phyloP scores from a whole-genome alignment of 2,888 invertebrate genomes.

The Mesorhabditis sp. region DNA sequence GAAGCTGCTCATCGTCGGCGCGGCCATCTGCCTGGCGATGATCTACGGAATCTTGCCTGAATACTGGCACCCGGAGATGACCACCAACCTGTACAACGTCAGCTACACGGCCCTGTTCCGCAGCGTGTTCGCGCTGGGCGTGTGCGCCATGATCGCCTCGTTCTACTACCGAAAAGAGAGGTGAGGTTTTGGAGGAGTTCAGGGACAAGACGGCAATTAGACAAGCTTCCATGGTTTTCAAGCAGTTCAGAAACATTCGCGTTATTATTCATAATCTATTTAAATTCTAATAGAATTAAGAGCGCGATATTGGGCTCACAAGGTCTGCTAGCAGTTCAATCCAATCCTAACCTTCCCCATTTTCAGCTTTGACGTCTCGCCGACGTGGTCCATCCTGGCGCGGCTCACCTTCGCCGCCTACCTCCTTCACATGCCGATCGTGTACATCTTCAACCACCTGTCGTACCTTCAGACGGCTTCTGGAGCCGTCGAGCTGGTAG shows the following conservation, averaged over 20 bases:
- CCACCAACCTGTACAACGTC: slow-evolving; percentile 48
- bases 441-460: slow-evolving; percentile 50
- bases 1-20: slow-evolving; percentile 19
- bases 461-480: slow-evolving; percentile 44
- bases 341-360: background rate
- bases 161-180: slow-evolving; percentile 25
- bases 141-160: slow-evolving; percentile 41
- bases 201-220: no score
- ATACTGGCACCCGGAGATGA: slow-evolving; percentile 48
- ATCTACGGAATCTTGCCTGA: slow-evolving; percentile 55
- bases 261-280: no score
- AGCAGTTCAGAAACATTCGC: no score
- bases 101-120: slow-evolving; percentile 54
- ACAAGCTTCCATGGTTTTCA: no score
- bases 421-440: slow-evolving; percentile 54
- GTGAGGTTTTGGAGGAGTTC: slow-evolving; percentile 14
- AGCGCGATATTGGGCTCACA: background rate
- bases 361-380: slow-evolving; percentile 30
- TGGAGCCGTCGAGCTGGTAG: slow-evolving; percentile 40
- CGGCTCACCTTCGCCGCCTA: slow-evolving; percentile 51
- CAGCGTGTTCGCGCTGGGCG: slow-evolving; percentile 43
- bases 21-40: slow-evolving; percentile 25
- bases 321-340: background rate
- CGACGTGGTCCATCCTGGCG: slow-evolving; percentile 42
- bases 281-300: no score